Conservation (phyloP, 2,113 vertebrate genomes). For the Elaphurus davidianus region DNA sequence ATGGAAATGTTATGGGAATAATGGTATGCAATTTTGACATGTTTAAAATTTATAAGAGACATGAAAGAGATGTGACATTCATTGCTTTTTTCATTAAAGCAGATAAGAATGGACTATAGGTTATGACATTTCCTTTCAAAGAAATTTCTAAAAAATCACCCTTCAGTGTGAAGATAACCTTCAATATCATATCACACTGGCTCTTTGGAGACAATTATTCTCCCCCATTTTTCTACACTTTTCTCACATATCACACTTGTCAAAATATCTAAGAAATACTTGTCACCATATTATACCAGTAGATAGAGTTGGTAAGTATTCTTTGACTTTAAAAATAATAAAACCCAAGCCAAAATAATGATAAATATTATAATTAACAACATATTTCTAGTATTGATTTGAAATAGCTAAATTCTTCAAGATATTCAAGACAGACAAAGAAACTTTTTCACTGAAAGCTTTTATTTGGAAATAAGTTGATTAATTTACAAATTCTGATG, state of each 20-base stretch:
- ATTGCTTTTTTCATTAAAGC: conserved; percentile 82
- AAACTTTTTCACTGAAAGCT: background rate
- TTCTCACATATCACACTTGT: conserved; percentile 43
- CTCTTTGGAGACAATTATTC: conserved; percentile 36
- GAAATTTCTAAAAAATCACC: conserved; percentile 79
- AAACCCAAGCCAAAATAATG: background rate
- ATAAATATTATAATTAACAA: background rate
- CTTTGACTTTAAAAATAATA: background rate
- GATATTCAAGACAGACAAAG: background rate
- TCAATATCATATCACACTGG: conserved; percentile 70
- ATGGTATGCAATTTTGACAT: conserved; percentile 57
- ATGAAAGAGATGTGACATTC: conserved; percentile 75
- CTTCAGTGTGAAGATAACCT: conserved; percentile 79
- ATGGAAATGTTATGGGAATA: conserved; percentile 51
- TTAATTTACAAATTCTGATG: background rate
- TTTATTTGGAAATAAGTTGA: background rate
- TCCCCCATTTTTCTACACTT: background rate
- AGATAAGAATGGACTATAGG: conserved; percentile 79
- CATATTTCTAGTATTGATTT: background rate
- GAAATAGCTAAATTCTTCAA: background rate
- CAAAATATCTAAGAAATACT: background rate
- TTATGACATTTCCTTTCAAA: conserved; percentile 81
- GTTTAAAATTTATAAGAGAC: conserved; percentile 72
- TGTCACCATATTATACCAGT: background rate
- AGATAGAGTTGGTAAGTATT: background rate